Base-by-base conservation (phyloP, 1,140 invertebrate genomes). In the Drosophila sechellia region DNA sequence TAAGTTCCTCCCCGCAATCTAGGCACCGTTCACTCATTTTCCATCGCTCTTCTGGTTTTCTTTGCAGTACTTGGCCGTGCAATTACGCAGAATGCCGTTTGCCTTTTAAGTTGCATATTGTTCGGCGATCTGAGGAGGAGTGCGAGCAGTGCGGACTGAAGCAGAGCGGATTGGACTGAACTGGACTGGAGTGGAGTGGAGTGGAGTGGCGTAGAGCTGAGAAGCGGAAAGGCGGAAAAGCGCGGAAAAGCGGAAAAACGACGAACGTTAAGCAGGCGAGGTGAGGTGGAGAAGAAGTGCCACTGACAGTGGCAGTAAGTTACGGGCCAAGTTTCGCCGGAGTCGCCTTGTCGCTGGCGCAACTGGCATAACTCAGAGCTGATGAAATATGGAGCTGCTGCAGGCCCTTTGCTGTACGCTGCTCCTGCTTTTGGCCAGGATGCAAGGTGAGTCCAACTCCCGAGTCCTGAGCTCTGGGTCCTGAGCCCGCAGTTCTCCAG, bases 381-480 rank as follows among this genome's bases (percentile, higher is more conserved):
- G 60, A 85, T 81, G 71, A 79, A 90, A 90, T 59, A 90, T 90
- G 86, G 81, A 90, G 64, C 72, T 79, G 68, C 76, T 75, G 54
- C 86, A 90, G 76, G 70, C 71, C 72, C 72, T 90, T 53, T 86
- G 86, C 69, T 90, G 79, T 66, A 90, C 83, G 42, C 70, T 89
- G 54, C 84, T 87, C 31, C 69, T 90, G 71, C 86, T 90, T n/a
- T 55, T 90, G 27, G 73, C 87, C 43, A 65, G 81, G 63, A 89
- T 84, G 78, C 80, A 89, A 81, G 89, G 89, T 91, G 72, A 90
- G 89, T 90, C 10, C 31, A 31, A 31, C 57, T 37, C 10, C 27
- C 15, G 17, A 6, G 53, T 25, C 27, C 40, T 12, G 5, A 8
- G 8, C 10, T 3, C 40, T 17, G 5, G 2, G n/a, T 42, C 5